Conservation (phyloP, 1,140 invertebrate species). For the Drosophila obscura region DNA sequence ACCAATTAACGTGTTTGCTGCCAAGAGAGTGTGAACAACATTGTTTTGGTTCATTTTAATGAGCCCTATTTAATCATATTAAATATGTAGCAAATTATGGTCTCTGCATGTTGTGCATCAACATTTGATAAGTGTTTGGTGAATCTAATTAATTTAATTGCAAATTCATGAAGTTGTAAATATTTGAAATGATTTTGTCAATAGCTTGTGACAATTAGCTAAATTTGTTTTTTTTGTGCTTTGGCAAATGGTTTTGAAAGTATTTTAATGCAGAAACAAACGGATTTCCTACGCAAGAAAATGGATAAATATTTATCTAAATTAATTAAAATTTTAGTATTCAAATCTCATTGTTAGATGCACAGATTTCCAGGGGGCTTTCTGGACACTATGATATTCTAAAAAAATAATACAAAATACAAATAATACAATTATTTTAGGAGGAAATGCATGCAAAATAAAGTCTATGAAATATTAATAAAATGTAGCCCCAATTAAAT, state of each 20-base stretch:
- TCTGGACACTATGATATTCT: too few species aligned
- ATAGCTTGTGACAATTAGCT: background rate
- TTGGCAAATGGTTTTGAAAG: background rate
- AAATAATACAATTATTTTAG: too few species aligned
- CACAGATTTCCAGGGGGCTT: too few species aligned
- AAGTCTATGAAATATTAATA: too few species aligned
- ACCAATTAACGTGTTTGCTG: slow-evolving; percentile 17
- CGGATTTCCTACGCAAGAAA: too few species aligned
- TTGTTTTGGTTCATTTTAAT: slow-evolving; percentile 16
- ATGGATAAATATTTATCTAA: too few species aligned
- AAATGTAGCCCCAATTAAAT: too few species aligned
- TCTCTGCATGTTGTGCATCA: background rate
- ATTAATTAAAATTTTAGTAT: too few species aligned
- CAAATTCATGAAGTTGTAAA: background rate
- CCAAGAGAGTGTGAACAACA: too few species aligned
- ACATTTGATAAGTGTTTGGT: background rate
- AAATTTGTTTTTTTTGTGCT: background rate
- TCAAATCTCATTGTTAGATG: too few species aligned
- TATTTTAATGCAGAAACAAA: background rate
- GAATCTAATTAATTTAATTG: background rate
- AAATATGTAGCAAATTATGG: slow-evolving; percentile 7
- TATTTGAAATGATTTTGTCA: background rate
- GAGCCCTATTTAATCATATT: slow-evolving; percentile 11
- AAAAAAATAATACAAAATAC: too few species aligned
- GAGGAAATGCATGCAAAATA: too few species aligned